A percentile compares a stretch with the other conserved stretches of the same genome.
These are phyloP conservation scores for Leucoraja erinaceus DNA, from an alignment of 2,113 vertebrate species.

Conservation along the genomic window DNA sequence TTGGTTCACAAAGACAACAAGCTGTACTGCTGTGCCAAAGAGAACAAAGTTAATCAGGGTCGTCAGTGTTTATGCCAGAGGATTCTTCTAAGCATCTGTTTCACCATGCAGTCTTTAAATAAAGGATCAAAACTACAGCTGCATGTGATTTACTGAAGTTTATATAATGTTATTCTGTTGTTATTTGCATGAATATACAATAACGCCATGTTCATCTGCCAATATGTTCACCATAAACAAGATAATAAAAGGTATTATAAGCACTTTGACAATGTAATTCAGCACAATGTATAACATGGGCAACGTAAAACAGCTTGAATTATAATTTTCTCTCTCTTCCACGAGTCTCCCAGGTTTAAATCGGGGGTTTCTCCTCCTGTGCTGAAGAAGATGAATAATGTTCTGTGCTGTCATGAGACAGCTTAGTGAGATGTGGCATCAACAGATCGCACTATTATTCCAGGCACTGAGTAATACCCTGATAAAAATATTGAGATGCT, in stretches of 20 bases:
- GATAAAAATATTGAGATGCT: neutral
- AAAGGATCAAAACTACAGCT: neutral
- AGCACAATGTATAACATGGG: too few species aligned
- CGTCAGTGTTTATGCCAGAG: neutral
- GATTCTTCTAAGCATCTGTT: neutral
- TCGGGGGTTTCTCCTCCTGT: neutral
- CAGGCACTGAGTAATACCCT: neutral
- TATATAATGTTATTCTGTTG: too few species aligned
- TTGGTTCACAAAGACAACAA: neutral
- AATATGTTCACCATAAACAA: too few species aligned
- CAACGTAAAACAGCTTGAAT: neutral
- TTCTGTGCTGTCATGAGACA: neutral
- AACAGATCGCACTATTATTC: neutral
- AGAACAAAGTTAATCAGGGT: neutral
- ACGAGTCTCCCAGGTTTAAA: neutral
- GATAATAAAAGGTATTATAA: too few species aligned
- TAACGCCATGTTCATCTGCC: too few species aligned
- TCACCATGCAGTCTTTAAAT: neutral
- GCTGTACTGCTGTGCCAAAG: neutral
- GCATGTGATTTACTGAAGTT: too few species aligned
- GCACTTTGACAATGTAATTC: too few species aligned
- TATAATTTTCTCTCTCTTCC: neutral
- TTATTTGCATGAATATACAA: too few species aligned
- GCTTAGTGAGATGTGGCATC: neutral
- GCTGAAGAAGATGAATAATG: neutral